Conservation (phyloP, 2,888 invertebrate genomes). For the Fissipunctia ypsillon region DNA sequence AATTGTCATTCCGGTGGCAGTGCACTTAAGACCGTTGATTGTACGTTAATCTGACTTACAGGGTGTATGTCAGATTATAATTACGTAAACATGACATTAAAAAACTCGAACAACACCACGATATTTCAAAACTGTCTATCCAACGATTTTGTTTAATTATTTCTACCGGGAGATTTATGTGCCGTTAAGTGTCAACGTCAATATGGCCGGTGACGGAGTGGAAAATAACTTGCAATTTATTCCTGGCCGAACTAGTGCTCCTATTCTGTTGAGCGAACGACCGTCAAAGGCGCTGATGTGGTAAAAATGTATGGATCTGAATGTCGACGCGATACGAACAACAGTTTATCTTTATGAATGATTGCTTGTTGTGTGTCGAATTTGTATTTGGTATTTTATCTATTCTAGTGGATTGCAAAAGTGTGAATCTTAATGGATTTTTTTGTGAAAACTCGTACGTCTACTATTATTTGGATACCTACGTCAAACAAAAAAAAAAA, state of each 20-base stretch:
- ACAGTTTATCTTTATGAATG: constrained; percentile 62
- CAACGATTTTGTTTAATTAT: constrained; percentile 81
- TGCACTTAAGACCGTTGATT: too few relatives aligned
- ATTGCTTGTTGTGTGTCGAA: constrained; percentile 43
- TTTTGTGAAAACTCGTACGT: too few relatives aligned
- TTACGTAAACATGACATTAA: constrained; percentile 24
- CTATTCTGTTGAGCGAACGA: constrained; percentile 66
- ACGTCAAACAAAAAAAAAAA: too few relatives aligned
- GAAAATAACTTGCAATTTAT: constrained; percentile 87
- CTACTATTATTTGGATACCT: too few relatives aligned
- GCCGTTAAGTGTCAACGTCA: constrained; percentile 86
- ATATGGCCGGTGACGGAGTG: constrained; percentile 82
- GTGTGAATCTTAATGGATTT: neutral
- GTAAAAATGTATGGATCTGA: constrained; percentile 61
- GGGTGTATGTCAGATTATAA: too few relatives aligned
- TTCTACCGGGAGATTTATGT: constrained; percentile 82
- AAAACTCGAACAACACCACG: constrained; percentile 18
- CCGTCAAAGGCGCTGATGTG: constrained; percentile 58
- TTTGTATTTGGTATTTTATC: constrained; percentile 39
- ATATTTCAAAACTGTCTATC: constrained; percentile 73
- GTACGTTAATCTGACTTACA: neutral
- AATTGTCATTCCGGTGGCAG: too few relatives aligned
- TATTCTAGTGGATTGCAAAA: neutral
- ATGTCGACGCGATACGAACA: constrained; percentile 46
- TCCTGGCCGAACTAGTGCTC: constrained; percentile 70